Base-by-base conservation (phyloP, 2,888 invertebrate genomes). In the Nomada fucata region DNA sequence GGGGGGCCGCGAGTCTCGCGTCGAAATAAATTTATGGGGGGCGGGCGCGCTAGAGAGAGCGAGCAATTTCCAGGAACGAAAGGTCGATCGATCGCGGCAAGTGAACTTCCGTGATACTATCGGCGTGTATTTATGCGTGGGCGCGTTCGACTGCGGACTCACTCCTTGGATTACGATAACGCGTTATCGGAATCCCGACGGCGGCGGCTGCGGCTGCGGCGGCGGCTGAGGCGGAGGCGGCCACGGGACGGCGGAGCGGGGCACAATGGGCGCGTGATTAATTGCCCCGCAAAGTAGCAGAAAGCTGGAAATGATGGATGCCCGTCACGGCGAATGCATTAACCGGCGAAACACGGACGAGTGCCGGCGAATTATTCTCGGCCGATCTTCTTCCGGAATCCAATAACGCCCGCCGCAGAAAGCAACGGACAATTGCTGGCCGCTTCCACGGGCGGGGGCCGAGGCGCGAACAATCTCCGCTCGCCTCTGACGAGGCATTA, bases 271-370 rank as follows among this genome's bases (percentile, higher is more conserved):
- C 77, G 80, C 69, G 86, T 88, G 90, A 90, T 90, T 90, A 90
- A 90, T 90, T 87, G 75, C 88, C 76, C 78, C 70, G 86, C 74
- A 83, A 89, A 87, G 87, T 83, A 82, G 79, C 83, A 75, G 87
- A 84, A 87, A 90, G 84, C 77, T 86, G 76, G 82, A 79, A 78
- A 83, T 90, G 88, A 89, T 90, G 83, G 86, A 89, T 89, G 89
- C 72, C 78, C 55, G n/a, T 63, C 72, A 65, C 82, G 70, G 72
- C 83, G 80, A 59, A 82, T 79, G 75, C 79, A 77, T 73, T 87
- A 76, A 74, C 68, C 76, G 57, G 57, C 85, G 68, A 59, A 80
- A 78, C 73, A 70, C 69, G 47, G 64, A 68, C 72, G 77, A 71
- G 26, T 50, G 61, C 42, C 55, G 13, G 60, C 42, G 61, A 11